Evolutionary conservation across 2,888 invertebrate genomes (phyloP), one percentile per base, ranked within the genome.

Genomic region (Chydorus sphaericus): DNA sequence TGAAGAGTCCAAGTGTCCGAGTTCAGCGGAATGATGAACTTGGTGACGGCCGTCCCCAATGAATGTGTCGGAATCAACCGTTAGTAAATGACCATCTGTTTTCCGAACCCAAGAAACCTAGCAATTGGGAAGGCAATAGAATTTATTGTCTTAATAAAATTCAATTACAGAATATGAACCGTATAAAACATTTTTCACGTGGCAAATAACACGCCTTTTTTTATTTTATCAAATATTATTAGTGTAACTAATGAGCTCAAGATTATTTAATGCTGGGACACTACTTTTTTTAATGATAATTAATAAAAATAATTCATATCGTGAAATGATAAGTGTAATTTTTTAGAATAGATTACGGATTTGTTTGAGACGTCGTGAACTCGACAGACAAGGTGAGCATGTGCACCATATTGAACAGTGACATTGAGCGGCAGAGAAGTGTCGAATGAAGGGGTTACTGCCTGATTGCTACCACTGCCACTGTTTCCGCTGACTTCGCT

Each of bases 41-140:
- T 87, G 87, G 75, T 90, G 91, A 66, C 91, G 79, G 70, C 89
- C 89, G 74, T 91, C 91, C 51, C 88, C 88, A 66, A 91, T 90
- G 74, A 91, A 91, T 63, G 90, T 87, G 28, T 57, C 57, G 66
- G 82, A 77, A 77, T 89, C 89, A 65, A 90, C 89, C 52, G 89
- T 87, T 62, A 90, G 78, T 67, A 90, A 90, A 74, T 90, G 89
- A 58, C 86, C 85, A 73, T 90, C 89, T 64, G 85, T 79, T 62
- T 83, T 80, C 63, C 90, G 78, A 65, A 90, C 83, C 89, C 89
- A 90, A 62, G 89, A 88, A 61, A 90, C 75, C 75, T 76, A 65
- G 59, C 56, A 44, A 11, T 11, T n/a, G 44, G 10, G 18, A 14
- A 16, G 18, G 44, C 36, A 4, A 39, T 29, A 53, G 58, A 44